Percentiles rank a stretch among this genome's conserved stretches.
phyloP scores from a whole-genome alignment of 2,113 vertebrate genomes.

The Butorides virescens region DNA sequence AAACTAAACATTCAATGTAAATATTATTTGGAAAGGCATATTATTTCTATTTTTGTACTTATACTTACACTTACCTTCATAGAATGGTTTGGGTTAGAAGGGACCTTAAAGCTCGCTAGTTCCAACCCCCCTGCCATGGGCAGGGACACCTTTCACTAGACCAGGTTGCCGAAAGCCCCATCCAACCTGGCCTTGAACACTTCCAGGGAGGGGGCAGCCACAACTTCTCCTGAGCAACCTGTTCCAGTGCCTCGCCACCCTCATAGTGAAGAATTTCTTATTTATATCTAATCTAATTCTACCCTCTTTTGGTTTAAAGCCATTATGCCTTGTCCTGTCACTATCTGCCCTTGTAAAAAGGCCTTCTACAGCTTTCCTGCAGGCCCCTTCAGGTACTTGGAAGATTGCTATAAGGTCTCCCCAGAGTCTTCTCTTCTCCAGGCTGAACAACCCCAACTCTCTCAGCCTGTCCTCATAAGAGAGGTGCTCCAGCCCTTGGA shows the following conservation, averaged over 20 bases:
- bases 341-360: too few species aligned
- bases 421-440: too few species aligned
- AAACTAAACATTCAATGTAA: background rate
- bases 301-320: background rate
- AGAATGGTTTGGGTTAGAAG: background rate
- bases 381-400: too few species aligned
- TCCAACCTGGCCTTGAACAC: background rate
- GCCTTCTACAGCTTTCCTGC: too few species aligned
- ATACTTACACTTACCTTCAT: background rate
- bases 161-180: background rate
- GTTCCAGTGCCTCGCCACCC: too few species aligned
- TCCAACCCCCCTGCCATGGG: background rate
- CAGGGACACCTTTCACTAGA: background rate
- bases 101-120: background rate
- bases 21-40: background rate
- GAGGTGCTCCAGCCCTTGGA: too few species aligned
- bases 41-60: background rate
- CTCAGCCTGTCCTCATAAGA: too few species aligned
- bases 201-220: too few species aligned
- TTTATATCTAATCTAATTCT: background rate
- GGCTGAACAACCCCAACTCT: too few species aligned
- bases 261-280: background rate
- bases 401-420: too few species aligned
- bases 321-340: background rate
- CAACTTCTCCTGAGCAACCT: too few species aligned